phyloP scores from a whole-genome alignment of 23 tunicate species.

The Styela clava region DNA sequence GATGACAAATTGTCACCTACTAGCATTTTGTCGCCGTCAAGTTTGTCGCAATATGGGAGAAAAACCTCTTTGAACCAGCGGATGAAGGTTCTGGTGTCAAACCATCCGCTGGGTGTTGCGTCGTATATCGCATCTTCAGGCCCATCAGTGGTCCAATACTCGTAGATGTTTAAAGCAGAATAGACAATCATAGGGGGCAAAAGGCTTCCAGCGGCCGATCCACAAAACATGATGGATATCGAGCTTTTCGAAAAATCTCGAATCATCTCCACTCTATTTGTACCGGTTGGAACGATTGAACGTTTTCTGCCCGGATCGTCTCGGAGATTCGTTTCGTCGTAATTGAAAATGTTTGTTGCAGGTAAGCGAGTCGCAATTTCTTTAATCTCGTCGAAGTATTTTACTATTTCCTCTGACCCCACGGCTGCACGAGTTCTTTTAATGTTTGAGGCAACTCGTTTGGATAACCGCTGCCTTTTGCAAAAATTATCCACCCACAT shows the following conservation, averaged over 20 bases:
- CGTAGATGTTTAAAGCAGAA: not conserved
- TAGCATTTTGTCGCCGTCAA: too few species aligned
- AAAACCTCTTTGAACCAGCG: too few species aligned
- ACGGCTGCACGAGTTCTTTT: not conserved
- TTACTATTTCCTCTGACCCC: not conserved
- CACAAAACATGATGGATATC: not conserved
- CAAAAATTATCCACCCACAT: not conserved
- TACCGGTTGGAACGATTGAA: not conserved
- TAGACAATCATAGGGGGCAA: slow-evolving; percentile 4
- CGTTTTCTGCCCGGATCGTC: slow-evolving; percentile 1
- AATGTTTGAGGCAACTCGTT: not conserved
- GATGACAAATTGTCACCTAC: too few species aligned
- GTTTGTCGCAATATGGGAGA: too few species aligned
- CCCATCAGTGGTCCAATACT: not conserved
- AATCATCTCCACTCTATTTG: not conserved
- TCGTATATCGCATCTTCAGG: not conserved
- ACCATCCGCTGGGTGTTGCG: not conserved
- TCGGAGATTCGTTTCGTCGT: not conserved
- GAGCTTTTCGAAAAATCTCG: not conserved
- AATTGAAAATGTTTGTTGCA: not conserved
- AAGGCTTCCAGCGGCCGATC: not conserved
- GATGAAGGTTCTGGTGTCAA: too few species aligned
- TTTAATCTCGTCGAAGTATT: not conserved
- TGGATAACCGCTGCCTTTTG: not conserved
- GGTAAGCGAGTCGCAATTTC: not conserved